Conservation (phyloP, 2,113 vertebrate genomes). For the Regulus satrapa region DNA sequence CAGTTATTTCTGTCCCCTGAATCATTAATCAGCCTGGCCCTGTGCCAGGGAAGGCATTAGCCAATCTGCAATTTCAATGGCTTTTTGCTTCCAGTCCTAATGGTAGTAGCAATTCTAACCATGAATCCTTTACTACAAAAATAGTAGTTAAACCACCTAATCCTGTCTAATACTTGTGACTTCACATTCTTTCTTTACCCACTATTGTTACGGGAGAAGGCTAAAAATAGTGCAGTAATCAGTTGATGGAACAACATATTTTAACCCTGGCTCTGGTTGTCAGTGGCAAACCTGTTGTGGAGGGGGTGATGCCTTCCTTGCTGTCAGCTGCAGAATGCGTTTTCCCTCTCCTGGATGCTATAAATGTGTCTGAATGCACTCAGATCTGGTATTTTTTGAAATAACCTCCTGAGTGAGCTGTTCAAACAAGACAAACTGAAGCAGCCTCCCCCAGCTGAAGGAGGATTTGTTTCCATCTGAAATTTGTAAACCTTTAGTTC, state of each 20-base stretch:
- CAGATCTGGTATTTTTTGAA: neutral
- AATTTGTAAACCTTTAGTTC: conserved; percentile 1
- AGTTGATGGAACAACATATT: neutral
- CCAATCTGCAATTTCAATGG: conserved; percentile 31
- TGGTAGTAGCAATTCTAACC: conserved; percentile 26
- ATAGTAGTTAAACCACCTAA: conserved; percentile 57
- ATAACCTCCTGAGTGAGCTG: neutral
- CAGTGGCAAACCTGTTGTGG: neutral
- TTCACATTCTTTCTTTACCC: conserved; percentile 18
- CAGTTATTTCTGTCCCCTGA: conserved; percentile 36
- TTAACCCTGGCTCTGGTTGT: neutral
- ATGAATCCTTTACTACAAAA: conserved; percentile 43
- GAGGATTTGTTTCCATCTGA: conserved; percentile 11
- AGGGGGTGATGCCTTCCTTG: neutral
- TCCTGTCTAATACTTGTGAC: conserved; percentile 46
- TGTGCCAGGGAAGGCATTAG: neutral
- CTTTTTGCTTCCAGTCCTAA: conserved; percentile 34
- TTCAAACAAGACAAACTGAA: neutral
- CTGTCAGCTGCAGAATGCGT: neutral
- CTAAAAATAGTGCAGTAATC: conserved; percentile 42
- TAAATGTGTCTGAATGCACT: neutral
- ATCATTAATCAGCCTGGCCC: conserved; percentile 43
- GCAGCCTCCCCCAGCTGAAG: neutral
- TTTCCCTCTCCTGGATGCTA: neutral
- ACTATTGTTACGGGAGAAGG: conserved; percentile 3